phyloP scores from a whole-genome alignment of 2,113 vertebrate genomes.

The Danio rerio region GRCz12tu NC_133185.1:34814501-34815000 shows the following conservation, averaged over 20 bases:
- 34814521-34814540: slow-evolving; percentile 26
- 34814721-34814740: slow-evolving; percentile 36
- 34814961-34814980: slow-evolving; percentile 78
- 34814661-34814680: slow-evolving; percentile 72
- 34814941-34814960: slow-evolving; percentile 64
- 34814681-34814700: slow-evolving; percentile 77
- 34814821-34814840: slow-evolving; percentile 49
- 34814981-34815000: slow-evolving; percentile 68
- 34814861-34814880: slow-evolving; percentile 62
- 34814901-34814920: slow-evolving; percentile 59
- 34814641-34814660: slow-evolving; percentile 61
- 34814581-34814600: slow-evolving; percentile 55
- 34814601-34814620: slow-evolving; percentile 46
- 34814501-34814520: slow-evolving; percentile 18
- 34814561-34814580: slow-evolving; percentile 40
- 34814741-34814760: slow-evolving; percentile 53
- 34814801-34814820: slow-evolving; percentile 60
- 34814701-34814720: slow-evolving; percentile 59
- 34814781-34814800: slow-evolving; percentile 56
- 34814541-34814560: background rate
- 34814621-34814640: slow-evolving; percentile 50
- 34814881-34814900: slow-evolving; percentile 61
- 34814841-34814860: slow-evolving; percentile 60
- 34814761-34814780: slow-evolving; percentile 55
- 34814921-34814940: slow-evolving; percentile 56